A percentile compares a stretch with the other conserved stretches of the same genome.
Conservation (phyloP, 1,140 invertebrate species). For the Drosophila carrolli region DNA sequence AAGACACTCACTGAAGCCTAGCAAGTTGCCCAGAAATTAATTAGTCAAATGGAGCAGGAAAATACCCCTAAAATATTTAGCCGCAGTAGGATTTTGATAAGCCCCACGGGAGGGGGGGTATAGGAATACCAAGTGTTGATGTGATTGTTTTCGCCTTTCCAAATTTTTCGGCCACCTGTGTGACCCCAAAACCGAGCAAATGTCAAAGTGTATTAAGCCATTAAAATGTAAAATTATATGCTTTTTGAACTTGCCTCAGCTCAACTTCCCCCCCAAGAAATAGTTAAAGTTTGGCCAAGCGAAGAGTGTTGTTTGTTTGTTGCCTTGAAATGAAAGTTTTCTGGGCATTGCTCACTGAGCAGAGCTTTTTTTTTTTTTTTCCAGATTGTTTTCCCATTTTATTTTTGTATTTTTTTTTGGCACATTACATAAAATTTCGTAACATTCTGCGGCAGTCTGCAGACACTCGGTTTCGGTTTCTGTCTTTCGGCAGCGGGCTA, state of each 20-base stretch:
- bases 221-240: slow-evolving; percentile 66
- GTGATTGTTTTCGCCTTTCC: slow-evolving; percentile 25
- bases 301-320: slow-evolving; percentile 51
- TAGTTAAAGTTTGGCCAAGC: slow-evolving; percentile 62
- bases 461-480: slow-evolving; percentile 50
- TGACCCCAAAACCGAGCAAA: slow-evolving; percentile 23
- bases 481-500: slow-evolving; percentile 53
- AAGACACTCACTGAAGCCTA: slow-evolving; percentile 6
- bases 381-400: slow-evolving; percentile 26
- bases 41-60: slow-evolving; percentile 65
- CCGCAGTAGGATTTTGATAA: slow-evolving; percentile 54
- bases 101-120: not conserved
- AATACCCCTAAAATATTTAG: slow-evolving; percentile 42
- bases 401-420: slow-evolving; percentile 56
- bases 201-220: slow-evolving; percentile 67
- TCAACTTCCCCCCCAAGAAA: slow-evolving; percentile 5
- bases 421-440: slow-evolving; percentile 83
- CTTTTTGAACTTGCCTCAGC: slow-evolving; percentile 41
- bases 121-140: slow-evolving; percentile 42
- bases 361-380: slow-evolving; percentile 29
- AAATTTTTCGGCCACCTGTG: slow-evolving; percentile 48
- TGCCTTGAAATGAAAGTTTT: slow-evolving; percentile 69
- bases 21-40: slow-evolving; percentile 74
- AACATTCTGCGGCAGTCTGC: slow-evolving; percentile 74
- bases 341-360: slow-evolving; percentile 33